A percentile compares a stretch with the other conserved stretches of the same genome.
Conservation (phyloP, 2,797 vertebrate genomes). For the Acridotheres tristis region DNA sequence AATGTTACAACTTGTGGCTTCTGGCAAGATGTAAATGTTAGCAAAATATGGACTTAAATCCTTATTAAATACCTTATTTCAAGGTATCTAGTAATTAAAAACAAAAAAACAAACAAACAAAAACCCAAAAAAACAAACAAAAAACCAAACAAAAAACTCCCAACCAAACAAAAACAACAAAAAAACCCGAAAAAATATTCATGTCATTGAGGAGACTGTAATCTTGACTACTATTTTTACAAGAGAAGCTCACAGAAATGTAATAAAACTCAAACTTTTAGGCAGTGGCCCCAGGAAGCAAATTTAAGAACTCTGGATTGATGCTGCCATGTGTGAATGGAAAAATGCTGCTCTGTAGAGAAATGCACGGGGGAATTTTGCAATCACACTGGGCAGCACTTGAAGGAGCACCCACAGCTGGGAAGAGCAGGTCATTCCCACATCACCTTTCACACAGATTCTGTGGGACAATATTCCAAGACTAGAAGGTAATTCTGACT, state of each 20-base stretch:
- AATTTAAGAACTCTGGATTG: constrained; percentile 60
- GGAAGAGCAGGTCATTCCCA: neutral
- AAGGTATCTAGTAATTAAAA: neutral
- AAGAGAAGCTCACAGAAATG: neutral
- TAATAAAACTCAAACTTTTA: neutral
- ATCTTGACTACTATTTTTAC: neutral
- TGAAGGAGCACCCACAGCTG: constrained; percentile 73
- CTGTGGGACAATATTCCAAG: neutral
- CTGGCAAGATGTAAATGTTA: neutral
- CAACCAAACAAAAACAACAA: too few species aligned
- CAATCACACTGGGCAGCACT: constrained; percentile 73
- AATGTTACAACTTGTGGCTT: neutral
- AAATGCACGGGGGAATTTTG: constrained; percentile 76
- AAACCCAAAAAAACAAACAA: too few species aligned
- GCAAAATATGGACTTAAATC: neutral
- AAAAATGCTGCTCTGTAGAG: constrained; percentile 73
- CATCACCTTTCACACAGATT: neutral
- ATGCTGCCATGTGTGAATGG: constrained; percentile 75
- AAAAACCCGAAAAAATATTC: accelerated
- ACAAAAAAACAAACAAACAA: too few species aligned
- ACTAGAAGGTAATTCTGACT: neutral
- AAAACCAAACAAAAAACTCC: neutral
- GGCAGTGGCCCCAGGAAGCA: constrained; percentile 71
- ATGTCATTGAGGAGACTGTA: neutral
- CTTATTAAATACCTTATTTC: neutral